These are phyloP conservation scores for Spinus olivaceus DNA, from an alignment of 2,797 vertebrate species.

Conservation along the genomic window DNA sequence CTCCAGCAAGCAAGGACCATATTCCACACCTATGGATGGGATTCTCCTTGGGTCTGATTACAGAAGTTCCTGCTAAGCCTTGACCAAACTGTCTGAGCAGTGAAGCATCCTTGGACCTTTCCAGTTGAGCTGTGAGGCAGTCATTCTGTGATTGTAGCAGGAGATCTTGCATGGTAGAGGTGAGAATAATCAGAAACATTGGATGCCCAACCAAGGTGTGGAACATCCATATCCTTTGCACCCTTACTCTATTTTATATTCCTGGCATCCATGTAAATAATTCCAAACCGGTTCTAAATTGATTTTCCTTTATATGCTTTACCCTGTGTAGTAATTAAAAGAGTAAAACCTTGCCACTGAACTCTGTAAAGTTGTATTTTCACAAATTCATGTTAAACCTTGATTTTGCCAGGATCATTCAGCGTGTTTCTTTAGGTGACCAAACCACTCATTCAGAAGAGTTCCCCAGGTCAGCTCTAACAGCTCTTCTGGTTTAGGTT, in stretches of 20 bases:
- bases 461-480: neutral
- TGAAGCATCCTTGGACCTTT: neutral
- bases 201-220: neutral
- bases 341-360: neutral
- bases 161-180: neutral
- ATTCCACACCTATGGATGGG: neutral
- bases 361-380: neutral
- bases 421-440: neutral
- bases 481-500: neutral
- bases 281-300: neutral
- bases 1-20: neutral
- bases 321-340: neutral
- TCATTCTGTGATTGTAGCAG: fast-evolving
- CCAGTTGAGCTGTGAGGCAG: neutral
- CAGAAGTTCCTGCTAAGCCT: neutral
- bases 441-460: neutral
- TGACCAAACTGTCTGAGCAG: neutral
- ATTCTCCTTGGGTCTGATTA: neutral
- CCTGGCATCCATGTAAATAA: neutral
- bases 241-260: neutral
- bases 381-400: neutral
- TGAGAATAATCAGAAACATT: neutral
- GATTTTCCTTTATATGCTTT: neutral
- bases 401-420: neutral
- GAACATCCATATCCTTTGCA: neutral